These are phyloP conservation scores for Xylota sylvarum DNA, from an alignment of 2,888 invertebrate genomes.

Conservation along the genomic window DNA sequence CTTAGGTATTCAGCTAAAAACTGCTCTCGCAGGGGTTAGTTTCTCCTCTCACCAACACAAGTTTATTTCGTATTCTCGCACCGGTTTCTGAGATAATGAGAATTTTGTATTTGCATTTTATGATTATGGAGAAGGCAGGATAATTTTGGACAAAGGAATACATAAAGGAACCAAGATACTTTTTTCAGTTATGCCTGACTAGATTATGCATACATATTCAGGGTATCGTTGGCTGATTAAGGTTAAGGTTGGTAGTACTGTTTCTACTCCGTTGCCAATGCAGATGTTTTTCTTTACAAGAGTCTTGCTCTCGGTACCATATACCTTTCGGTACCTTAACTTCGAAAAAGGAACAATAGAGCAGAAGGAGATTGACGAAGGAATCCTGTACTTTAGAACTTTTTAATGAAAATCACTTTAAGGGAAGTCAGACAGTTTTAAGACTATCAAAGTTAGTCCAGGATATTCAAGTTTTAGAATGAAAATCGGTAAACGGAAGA, in stretches of 20 bases:
- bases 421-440: no score
- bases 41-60: conserved; percentile 14
- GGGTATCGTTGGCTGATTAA: not conserved
- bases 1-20: conserved; percentile 10
- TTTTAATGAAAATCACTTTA: no score
- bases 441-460: no score
- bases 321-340: no score
- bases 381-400: no score
- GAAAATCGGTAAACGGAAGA: no score
- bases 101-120: not conserved
- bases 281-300: not conserved
- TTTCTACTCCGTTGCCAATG: not conserved
- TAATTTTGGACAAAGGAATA: not conserved
- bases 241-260: not conserved
- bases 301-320: no score
- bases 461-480: no score
- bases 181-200: not conserved
- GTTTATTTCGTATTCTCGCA: not conserved
- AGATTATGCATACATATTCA: not conserved
- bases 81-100: not conserved
- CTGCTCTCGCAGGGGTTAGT: not conserved
- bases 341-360: no score
- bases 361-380: no score
- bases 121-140: not conserved
- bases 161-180: not conserved